Conservation (phyloP, 1,140 invertebrate genomes). For the Bombus confusus region DNA sequence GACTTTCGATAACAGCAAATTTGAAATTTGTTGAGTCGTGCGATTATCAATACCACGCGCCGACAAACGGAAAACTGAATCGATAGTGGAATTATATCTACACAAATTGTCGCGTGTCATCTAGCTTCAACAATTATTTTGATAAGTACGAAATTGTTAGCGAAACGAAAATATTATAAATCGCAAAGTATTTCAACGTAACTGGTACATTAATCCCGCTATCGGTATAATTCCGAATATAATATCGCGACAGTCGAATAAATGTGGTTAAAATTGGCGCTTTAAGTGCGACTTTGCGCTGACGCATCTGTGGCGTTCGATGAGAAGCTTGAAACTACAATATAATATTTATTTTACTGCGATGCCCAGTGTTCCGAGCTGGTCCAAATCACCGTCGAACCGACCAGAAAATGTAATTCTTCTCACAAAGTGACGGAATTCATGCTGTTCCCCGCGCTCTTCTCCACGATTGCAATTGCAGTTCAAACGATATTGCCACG, state of each 20-base stretch:
- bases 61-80: background rate
- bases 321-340: constrained; percentile 4
- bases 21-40: too few relatives aligned
- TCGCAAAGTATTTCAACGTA: background rate
- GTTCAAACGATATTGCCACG: constrained; percentile 43
- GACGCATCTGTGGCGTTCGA: background rate
- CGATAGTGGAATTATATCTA: background rate
- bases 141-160: background rate
- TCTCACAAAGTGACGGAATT: constrained; percentile 2
- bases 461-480: constrained; percentile 44
- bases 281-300: background rate
- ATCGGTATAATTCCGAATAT: too few relatives aligned
- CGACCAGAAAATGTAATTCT: constrained; percentile 32
- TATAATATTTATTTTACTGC: background rate
- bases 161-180: background rate
- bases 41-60: too few relatives aligned
- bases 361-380: too few relatives aligned
- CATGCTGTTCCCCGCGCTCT: constrained; percentile 21
- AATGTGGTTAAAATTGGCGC: background rate
- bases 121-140: background rate
- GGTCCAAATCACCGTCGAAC: too few relatives aligned
- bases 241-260: background rate
- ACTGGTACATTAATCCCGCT: background rate
- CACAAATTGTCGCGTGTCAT: background rate
- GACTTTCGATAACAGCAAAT: too few relatives aligned